Base-by-base conservation (phyloP, 2,888 invertebrate genomes). In the Drosophila imparisetae region DNA sequence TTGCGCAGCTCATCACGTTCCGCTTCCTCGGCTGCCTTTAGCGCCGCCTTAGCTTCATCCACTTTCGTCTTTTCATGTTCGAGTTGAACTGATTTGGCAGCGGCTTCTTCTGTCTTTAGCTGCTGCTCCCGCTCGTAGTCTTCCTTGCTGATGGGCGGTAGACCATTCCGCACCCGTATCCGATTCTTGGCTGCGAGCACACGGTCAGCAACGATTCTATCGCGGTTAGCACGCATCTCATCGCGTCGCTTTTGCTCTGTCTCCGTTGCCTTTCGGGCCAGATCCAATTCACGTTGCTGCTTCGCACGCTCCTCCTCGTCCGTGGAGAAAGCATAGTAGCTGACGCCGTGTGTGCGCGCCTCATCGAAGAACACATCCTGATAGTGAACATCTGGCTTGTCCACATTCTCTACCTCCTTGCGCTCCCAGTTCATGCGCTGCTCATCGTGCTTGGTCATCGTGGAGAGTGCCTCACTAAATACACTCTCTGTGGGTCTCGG, bases 291-390 rank as follows among this genome's bases (percentile, higher is more conserved):
- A 59, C 95, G 95, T 94, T 98, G 97, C 92, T 99, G 98, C 83
- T 95, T 95, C 2, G 94, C 93, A 80, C 98, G 95, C 86, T 96
- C 95, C 3, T 94, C 94, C 83, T 98, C 97, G 85, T 98, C 97
- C 52, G 96, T 96, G 18, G 98, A 97, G 92, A 99, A 98, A 29
- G 96, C 95, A 93, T 96, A 98, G 93, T 97, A 99, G 7, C 97
- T 97, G 24, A 98, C 98, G 89, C 98, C 99, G 91, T 98, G 98
- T 15, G 96, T 95, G 72, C 98, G 95, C 0, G 98, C 97, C 95
- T 99, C 98, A 93, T 98, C 96, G 93, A 96, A 98, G 66, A 97
- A 94, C 60, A 99, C 94, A 93, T 98, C 98, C 93, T 98, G 97
- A 91, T 99, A 99, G 93, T 98, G 98, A 59, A 98, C 94, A 93